Evolutionary conservation across 2,888 invertebrate species (phyloP), one percentile per base, ranked within the genome.

Genomic region (Neocrepidodera transversa): DNA sequence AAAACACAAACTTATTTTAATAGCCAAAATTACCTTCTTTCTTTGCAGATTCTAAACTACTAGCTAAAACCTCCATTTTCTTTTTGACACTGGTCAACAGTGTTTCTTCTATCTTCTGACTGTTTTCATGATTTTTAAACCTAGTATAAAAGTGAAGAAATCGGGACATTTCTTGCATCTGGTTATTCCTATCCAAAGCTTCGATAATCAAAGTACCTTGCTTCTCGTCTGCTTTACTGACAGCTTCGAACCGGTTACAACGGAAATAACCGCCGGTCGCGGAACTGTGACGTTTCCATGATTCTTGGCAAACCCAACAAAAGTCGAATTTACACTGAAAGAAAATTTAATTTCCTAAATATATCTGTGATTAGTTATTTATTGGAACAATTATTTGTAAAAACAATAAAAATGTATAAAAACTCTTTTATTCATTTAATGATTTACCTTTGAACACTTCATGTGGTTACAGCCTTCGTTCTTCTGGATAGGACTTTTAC

Each of bases 381-480:
- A n/a, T n/a, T n/a, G n/a, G n/a, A n/a, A n/a, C n/a, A n/a, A n/a
- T n/a, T n/a, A n/a, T n/a, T n/a, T n/a, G n/a, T n/a, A n/a, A n/a
- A n/a, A n/a, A n/a, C n/a, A n/a, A n/a, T n/a, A n/a, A n/a, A n/a
- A n/a, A n/a, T n/a, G n/a, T n/a, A n/a, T n/a, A n/a, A n/a, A n/a
- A n/a, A n/a, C n/a, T n/a, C n/a, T n/a, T n/a, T n/a, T n/a, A n/a
- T n/a, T n/a, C n/a, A n/a, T n/a, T n/a, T n/a, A n/a, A n/a, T 20
- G 20, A 35, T 30, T 47, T 75, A 86, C 87, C 82, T 88, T 88
- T 47, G 85, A 86, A 75, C 88, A 88, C 73, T 87, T 87, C 85
- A 88, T 88, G 74, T 88, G 88, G 74, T 88, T 88, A 75, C 88
- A 88, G 13, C 86, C 88, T 76, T 88, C 88, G 72, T 87, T 87